phyloP scores from a whole-genome alignment of 2,797 vertebrate species.

The Amblyopsis hoosieri region DNA sequence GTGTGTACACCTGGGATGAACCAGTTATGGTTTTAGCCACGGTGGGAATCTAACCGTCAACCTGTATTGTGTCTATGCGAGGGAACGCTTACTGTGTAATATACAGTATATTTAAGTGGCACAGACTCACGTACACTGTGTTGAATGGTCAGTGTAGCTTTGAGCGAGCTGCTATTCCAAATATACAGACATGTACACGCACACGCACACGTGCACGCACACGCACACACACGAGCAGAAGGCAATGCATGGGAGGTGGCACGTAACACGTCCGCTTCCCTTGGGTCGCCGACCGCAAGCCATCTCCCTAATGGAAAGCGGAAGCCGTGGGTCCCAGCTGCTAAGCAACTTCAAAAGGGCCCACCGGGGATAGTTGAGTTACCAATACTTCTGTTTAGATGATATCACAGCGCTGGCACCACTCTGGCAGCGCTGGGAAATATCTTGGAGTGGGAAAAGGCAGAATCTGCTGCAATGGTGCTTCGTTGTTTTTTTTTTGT shows the following conservation, averaged over 20 bases:
- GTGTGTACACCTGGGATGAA: too few species aligned
- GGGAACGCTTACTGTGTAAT: not conserved
- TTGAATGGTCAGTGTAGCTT: not conserved
- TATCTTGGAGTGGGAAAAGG: slow-evolving; percentile 35
- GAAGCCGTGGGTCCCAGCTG: slow-evolving; percentile 70
- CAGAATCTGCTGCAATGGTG: slow-evolving; percentile 25
- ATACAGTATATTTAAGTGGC: not conserved
- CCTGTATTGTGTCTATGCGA: not conserved
- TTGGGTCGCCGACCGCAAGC: slow-evolving; percentile 63
- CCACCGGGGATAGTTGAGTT: slow-evolving; percentile 70
- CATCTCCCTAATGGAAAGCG: slow-evolving; percentile 74
- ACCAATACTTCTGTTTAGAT: slow-evolving; percentile 76
- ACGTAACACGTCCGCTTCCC: slow-evolving; percentile 70
- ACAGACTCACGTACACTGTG: not conserved
- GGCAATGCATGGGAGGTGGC: slow-evolving; percentile 62
- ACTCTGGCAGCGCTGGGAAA: slow-evolving; percentile 37
- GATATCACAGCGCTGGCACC: slow-evolving; percentile 61
- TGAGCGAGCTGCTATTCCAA: not conserved
- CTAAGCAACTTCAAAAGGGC: slow-evolving; percentile 74
- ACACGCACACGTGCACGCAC: slow-evolving; percentile 15
- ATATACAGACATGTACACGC: not conserved
- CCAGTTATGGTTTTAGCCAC: too few species aligned
- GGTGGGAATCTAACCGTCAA: too few species aligned
- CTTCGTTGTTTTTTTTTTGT: not conserved
- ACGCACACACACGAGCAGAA: slow-evolving; percentile 18